phyloP scores from a whole-genome alignment of 2,113 vertebrate species.

The Echinops telfairi region DNA sequence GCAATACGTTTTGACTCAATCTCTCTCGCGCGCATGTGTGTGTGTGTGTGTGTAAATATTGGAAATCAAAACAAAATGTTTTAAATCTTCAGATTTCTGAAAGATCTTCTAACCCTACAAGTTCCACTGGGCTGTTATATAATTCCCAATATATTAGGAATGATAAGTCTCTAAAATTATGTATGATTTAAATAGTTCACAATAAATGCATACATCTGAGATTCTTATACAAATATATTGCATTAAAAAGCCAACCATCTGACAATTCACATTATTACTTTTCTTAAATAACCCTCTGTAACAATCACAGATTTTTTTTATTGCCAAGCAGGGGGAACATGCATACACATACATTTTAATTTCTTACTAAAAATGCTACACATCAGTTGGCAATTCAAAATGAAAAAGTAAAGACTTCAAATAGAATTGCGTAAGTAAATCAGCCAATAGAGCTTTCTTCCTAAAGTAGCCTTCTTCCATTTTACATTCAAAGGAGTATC shows the following conservation, averaged over 20 bases:
- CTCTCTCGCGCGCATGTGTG: too few species aligned
- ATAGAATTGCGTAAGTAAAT: too few species aligned
- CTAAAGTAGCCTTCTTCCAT: too few species aligned
- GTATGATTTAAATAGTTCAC: neutral
- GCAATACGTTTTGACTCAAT: too few species aligned
- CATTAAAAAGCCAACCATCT: neutral
- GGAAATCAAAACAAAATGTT: neutral
- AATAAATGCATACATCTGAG: neutral
- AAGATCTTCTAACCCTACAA: neutral
- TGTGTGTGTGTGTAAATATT: too few species aligned
- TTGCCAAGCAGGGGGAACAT: too few species aligned
- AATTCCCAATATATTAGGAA: neutral
- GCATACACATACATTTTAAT: too few species aligned
- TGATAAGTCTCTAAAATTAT: neutral
- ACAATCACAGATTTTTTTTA: neutral
- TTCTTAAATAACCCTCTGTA: slow-evolving; percentile 2
- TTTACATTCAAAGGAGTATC: too few species aligned
- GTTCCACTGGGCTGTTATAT: neutral
- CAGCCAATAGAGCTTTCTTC: too few species aligned
- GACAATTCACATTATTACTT: slow-evolving; percentile 30
- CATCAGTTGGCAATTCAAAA: too few species aligned
- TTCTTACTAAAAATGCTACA: too few species aligned
- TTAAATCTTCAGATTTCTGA: slow-evolving; percentile 40
- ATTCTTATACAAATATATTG: neutral
- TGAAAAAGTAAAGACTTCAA: too few species aligned